Base-by-base conservation (phyloP, 2,113 vertebrate genomes). In the cat (Felis catus) region DNA sequence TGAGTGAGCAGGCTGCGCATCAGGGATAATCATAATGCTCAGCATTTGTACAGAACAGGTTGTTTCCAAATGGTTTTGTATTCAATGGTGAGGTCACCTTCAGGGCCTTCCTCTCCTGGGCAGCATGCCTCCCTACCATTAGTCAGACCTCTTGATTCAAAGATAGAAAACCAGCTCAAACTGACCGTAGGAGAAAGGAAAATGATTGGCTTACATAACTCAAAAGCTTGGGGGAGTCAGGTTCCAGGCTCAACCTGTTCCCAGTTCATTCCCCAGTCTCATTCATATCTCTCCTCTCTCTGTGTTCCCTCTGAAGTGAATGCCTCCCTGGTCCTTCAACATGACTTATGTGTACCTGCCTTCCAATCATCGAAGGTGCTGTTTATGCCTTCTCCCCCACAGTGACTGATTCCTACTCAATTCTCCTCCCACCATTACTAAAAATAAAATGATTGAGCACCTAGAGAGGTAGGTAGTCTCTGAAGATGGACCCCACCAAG, bases 21-120 rank as follows among this genome's bases (percentile, higher is more conserved):
- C 90, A 70, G 83, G 61, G 66, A 93, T 92, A 89, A 97, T 98
- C 92, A 98, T 63, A 61, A 91, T 58, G 68, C 51, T 88, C 80
- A 39, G 78, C 31, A 45, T 93, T 91, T 82, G 97, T 94, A 94
- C 95, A 79, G 97, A 98, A 97, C 97, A 97, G n/a, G 88, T 96
- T 97, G 94, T 97, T 96, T 98, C 95, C 76, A 91, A 97, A 88
- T 51, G 91, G 74, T 65, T 97, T 81, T 92, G 58, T 36, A 51
- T 96, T 97, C 88, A 92, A 1, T 45, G 85, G 82, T 92, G 78
- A 97, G 90, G 76, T 95, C 90, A 97, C 83, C 55, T 73, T 94
- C 74, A 51, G 68, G 51, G 68, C 78, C 80, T 86, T 51, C 61
- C 58, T 80, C 89, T 93, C 92, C n/a, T 94, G 74, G 85, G 79